Conservation (phyloP, 2,888 invertebrate genomes). For the Pyrocoelia pectoralis region DNA sequence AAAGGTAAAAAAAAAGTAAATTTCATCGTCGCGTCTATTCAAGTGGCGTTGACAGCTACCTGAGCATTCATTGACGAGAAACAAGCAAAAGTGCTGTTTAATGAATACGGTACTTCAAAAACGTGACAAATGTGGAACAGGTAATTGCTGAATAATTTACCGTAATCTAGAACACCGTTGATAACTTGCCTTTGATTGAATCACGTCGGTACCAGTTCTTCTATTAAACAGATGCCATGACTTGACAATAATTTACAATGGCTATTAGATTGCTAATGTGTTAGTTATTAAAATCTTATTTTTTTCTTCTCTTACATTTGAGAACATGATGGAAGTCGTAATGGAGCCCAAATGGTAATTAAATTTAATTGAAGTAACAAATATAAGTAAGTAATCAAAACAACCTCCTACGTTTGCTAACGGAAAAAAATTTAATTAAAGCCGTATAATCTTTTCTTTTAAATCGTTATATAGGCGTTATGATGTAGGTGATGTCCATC, state of each 20-base stretch:
- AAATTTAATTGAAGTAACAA: conserved; percentile 2
- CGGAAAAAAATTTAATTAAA: conserved; percentile 1
- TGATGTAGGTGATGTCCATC: conserved; percentile 33
- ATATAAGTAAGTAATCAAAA: conserved; percentile 1
- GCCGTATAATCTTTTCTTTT: not conserved
- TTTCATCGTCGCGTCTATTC: conserved; percentile 6
- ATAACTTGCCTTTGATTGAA: conserved; percentile 14
- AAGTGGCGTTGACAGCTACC: conserved; percentile 23
- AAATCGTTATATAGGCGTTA: conserved; percentile 23
- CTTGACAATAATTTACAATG: conserved; percentile 13
- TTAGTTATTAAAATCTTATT: conserved; percentile 2
- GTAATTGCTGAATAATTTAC: conserved; percentile 14
- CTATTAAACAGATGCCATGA: conserved; percentile 18
- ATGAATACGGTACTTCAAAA: conserved; percentile 8
- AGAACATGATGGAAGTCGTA: not conserved
- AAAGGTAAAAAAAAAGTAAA: not conserved
- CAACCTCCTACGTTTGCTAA: conserved; percentile 3
- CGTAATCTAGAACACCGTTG: conserved; percentile 3
- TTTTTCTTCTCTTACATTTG: conserved; percentile 1
- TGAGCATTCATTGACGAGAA: conserved; percentile 27
- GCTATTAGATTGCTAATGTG: conserved; percentile 4
- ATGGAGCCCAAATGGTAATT: conserved; percentile 1
- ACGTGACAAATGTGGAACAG: conserved; percentile 9
- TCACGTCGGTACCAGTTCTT: conserved; percentile 13
- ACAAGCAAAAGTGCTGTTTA: conserved; percentile 16